Evolutionary conservation across 2,888 invertebrate genomes (phyloP).

Genomic region (Phymatocera aterrima): DNA sequence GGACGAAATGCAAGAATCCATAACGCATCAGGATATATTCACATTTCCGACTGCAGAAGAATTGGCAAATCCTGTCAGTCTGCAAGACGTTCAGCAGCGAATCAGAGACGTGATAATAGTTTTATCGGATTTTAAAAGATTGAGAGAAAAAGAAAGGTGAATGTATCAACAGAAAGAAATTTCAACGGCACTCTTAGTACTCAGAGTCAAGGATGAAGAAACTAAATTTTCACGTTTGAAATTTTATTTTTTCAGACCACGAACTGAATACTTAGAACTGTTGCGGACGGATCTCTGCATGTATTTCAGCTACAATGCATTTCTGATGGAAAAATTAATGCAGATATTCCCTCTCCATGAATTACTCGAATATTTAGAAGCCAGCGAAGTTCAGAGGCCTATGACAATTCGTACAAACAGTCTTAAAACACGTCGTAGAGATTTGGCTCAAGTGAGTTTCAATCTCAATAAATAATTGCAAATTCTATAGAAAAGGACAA

Average conservation of each 20-base stretch:
- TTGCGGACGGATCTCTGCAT: slow-evolving; percentile 90
- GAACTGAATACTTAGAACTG: slow-evolving; percentile 89
- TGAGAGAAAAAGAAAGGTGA: slow-evolving; percentile 79
- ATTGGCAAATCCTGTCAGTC: slow-evolving; percentile 82
- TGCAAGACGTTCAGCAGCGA: slow-evolving; percentile 91
- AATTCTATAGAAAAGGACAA: not conserved
- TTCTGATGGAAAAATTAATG: slow-evolving; percentile 94
- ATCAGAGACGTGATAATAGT: slow-evolving; percentile 91
- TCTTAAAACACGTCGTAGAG: slow-evolving; percentile 92
- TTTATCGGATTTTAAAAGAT: slow-evolving; percentile 85
- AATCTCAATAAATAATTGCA: not conserved
- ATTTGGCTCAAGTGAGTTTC: slow-evolving; percentile 86
- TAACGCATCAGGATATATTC: slow-evolving; percentile 86
- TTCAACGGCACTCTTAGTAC: too few species aligned
- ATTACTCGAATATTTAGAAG: slow-evolving; percentile 95
- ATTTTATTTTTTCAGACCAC: slow-evolving; percentile 76
- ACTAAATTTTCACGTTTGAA: not conserved
- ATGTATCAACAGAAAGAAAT: too few species aligned
- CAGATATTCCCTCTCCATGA: slow-evolving; percentile 92
- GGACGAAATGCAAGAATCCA: slow-evolving; percentile 89
- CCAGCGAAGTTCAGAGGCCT: slow-evolving; percentile 96
- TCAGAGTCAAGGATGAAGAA: slow-evolving; percentile 23
- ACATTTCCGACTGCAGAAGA: slow-evolving; percentile 88
- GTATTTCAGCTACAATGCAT: slow-evolving; percentile 98
- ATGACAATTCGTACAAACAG: slow-evolving; percentile 97